Evolutionary conservation across 2,113 vertebrate species (phyloP).

Genomic region (Ovis aries): ARS-UI_Ramb_v3.0 NC_056061.1:38830501-38831000

Average conservation of each 20-base stretch:
- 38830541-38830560: neutral
- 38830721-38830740: neutral
- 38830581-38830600: neutral
- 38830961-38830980: neutral
- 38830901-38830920: neutral
- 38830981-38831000: neutral
- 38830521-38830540: constrained; percentile 13
- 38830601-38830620: neutral
- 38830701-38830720: constrained; percentile 10
- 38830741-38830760: neutral
- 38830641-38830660: neutral
- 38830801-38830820: neutral
- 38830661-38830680: neutral
- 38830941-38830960: neutral
- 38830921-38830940: neutral
- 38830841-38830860: neutral
- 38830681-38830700: neutral
- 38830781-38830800: neutral
- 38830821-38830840: neutral
- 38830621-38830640: neutral
- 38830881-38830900: neutral
- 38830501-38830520: neutral
- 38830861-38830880: neutral
- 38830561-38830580: neutral
- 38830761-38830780: neutral